phyloP scores from a whole-genome alignment of 1,140 invertebrate species.

The Aphis gossypii region DNA sequence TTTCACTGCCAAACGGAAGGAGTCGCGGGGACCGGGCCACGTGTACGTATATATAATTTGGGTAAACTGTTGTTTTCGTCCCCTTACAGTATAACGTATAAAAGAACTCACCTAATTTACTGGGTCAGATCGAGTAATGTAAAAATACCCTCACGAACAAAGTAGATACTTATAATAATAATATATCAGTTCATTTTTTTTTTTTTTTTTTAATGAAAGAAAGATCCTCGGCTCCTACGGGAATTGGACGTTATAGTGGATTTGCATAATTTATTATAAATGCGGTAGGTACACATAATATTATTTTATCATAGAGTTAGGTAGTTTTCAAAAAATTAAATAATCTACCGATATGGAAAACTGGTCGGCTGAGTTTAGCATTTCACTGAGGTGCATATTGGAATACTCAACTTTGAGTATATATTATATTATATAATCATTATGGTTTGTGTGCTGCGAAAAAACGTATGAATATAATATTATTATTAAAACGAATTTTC shows the following conservation, averaged over 20 bases:
- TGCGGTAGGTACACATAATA: not conserved
- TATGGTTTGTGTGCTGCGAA: not conserved
- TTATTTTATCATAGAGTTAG: not conserved
- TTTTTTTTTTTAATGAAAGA: not conserved
- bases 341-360: not conserved
- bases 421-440: not conserved
- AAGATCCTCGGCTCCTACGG: not conserved
- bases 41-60: not conserved
- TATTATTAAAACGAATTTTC: not conserved
- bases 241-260: not conserved
- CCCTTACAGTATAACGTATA: not conserved
- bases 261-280: not conserved
- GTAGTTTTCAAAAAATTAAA: not conserved
- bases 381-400: not conserved
- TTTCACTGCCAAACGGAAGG: not conserved
- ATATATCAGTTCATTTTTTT: not conserved
- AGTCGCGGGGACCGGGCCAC: not conserved
- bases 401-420: not conserved
- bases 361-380: not conserved
- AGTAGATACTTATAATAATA: not conserved
- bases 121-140: not conserved
- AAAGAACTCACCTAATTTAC: not conserved
- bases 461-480: not conserved
- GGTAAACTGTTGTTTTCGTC: constrained; percentile 14
- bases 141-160: not conserved